Evolutionary conservation across 37 sponge, comb jelly and placozoan genomes (phyloP).

Genomic region (Halichondria panicea): DNA sequence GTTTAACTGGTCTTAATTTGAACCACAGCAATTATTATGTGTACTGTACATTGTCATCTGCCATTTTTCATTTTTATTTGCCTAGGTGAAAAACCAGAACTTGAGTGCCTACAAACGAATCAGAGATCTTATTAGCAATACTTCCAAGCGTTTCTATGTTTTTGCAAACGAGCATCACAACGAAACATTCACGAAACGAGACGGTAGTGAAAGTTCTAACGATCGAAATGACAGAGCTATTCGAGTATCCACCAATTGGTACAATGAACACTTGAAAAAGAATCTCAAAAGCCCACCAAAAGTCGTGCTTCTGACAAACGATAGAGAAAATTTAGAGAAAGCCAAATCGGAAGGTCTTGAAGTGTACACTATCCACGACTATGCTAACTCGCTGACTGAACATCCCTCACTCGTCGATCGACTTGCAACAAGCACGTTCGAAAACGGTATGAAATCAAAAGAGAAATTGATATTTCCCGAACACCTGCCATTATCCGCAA

Average conservation of each 20-base stretch:
- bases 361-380: constrained; percentile 69
- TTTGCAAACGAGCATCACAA: constrained; percentile 94
- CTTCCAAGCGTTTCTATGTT: constrained; percentile 79
- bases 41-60: not conserved
- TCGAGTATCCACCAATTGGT: constrained; percentile 72
- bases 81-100: constrained; percentile 80
- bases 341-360: constrained; percentile 54
- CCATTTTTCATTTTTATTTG: constrained; percentile 7
- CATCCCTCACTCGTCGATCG: constrained; percentile 75
- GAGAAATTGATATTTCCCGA: constrained; percentile 70
- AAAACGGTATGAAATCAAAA: not conserved
- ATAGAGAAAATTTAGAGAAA: constrained; percentile 74
- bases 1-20: no score
- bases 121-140: constrained; percentile 67
- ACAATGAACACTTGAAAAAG: constrained; percentile 66
- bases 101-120: constrained; percentile 69
- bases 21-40: not conserved
- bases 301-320: constrained; percentile 88
- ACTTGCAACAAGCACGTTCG: constrained; percentile 36
- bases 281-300: constrained; percentile 3
- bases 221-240: constrained; percentile 95
- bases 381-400: constrained; percentile 66
- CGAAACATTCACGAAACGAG: constrained; percentile 73
- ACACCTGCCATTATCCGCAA: constrained; percentile 62
- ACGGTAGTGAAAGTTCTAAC: constrained; percentile 74